Percentiles rank a stretch among this genome's conserved stretches.
These are phyloP conservation scores for Pogonognathellus flavescens DNA, from an alignment of 1,140 invertebrate genomes.

Conservation along the genomic window DNA sequence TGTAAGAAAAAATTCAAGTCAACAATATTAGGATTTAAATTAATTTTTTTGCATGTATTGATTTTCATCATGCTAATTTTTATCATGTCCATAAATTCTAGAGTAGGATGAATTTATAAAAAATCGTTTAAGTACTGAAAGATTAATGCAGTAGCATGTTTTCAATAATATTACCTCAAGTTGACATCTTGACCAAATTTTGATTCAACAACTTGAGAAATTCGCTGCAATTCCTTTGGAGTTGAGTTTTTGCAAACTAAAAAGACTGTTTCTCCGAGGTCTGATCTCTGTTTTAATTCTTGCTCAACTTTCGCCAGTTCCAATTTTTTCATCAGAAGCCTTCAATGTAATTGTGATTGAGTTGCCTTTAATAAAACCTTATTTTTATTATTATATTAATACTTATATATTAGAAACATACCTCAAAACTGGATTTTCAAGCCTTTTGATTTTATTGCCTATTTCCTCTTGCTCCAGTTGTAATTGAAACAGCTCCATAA, in stretches of 20 bases:
- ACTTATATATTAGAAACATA: not conserved
- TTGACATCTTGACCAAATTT: not conserved
- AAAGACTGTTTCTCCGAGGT: not conserved
- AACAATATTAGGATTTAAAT: not conserved
- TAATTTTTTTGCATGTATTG: too few relatives aligned
- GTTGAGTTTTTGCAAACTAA: not conserved
- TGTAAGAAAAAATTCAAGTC: not conserved
- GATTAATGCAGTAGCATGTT: not conserved
- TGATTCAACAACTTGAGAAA: not conserved
- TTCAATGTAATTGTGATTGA: too few relatives aligned
- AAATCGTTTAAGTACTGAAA: too few relatives aligned
- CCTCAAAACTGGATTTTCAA: slow-evolving; percentile 29
- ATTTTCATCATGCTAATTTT: too few relatives aligned
- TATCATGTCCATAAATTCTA: too few relatives aligned
- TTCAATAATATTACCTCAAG: not conserved
- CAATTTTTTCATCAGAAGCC: slow-evolving; percentile 25
- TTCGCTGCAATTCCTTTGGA: not conserved
- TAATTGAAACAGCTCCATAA: not conserved
- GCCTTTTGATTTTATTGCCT: slow-evolving; percentile 17
- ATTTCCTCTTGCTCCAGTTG: slow-evolving; percentile 39
- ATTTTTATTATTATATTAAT: not conserved
- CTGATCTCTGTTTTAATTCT: not conserved
- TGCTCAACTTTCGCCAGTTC: not conserved
- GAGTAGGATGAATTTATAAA: too few relatives aligned
- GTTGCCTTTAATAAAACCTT: too few relatives aligned